These are phyloP conservation scores for Tretioscincus oriximinensis DNA, from an alignment of 2,113 vertebrate species.

Conservation along the genomic window DNA sequence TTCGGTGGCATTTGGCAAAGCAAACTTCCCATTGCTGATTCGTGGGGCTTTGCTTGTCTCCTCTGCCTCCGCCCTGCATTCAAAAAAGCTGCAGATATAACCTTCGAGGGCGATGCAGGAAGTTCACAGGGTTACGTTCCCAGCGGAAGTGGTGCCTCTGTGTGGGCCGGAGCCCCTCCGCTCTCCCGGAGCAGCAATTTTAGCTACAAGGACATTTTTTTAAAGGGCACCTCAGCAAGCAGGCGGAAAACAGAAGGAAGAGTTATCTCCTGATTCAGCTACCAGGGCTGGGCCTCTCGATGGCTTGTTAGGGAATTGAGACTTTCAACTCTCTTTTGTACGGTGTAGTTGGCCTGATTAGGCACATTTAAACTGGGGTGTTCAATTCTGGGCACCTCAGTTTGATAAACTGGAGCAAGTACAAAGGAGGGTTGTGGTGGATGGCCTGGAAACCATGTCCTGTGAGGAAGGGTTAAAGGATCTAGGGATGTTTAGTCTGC, in stretches of 20 bases:
- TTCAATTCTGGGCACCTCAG: no score
- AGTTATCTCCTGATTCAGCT: not conserved
- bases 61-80: not conserved
- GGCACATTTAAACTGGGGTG: no score
- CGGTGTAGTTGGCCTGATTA: not conserved
- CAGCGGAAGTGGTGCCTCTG: conserved; percentile 10
- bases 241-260: not conserved
- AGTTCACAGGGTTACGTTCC: conserved; percentile 30
- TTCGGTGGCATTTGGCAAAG: not conserved
- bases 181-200: not conserved
- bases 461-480: no score
- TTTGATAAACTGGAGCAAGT: no score
- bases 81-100: not conserved
- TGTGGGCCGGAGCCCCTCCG: not conserved
- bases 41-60: no score
- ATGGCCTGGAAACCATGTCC: no score
- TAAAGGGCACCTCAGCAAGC: not conserved
- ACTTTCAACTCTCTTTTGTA: not conserved
- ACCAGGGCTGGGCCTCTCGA: not conserved
- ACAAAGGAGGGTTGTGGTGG: no score
- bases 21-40: conserved; percentile 4
- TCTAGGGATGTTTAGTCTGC: no score
- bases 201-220: not conserved
- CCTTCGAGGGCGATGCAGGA: conserved; percentile 25
- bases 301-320: not conserved